Evolutionary conservation across 2,888 invertebrate species (phyloP), one percentile per base, ranked within the genome.

Genomic region (Macrosiphum euphorbiae): DNA sequence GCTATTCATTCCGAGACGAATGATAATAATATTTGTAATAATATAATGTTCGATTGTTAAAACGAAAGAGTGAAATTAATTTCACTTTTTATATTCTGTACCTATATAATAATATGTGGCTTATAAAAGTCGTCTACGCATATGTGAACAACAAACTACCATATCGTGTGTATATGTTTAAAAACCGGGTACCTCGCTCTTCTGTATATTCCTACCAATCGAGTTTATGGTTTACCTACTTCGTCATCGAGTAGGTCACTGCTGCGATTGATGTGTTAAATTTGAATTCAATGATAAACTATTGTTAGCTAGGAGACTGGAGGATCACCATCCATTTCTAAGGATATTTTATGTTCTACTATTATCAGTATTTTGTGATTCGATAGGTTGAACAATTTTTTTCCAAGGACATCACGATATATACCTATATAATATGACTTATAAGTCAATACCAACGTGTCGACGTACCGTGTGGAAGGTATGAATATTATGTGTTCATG

Each of bases 1-100:
- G 41, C 88, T 35, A 58, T 88, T 88, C 88, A 55, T 88, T 55
- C 88, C 55, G 41, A 58, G 88, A 88, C 88, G 55, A 55, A 88
- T 41, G 50, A 41, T 55, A 55, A 55, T 55, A 55, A 26, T 44
- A 44, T 88, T 55, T 52, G 26, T 55, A 55, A 47, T 55, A 55
- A 4, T 44, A 44, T n/a, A n/a, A n/a, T 52, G 52, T 88, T 55
- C 28, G 28, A 55, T 26, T 55, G 88, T 88, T 55, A 55, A 41
- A 41, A 26, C 41, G 26, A 55, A 55, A 58, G 55, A 41, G 50
- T 55, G 55, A 88, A 88, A 55, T 41, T 13, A 35, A 88, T 58
- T 88, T 88, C 55, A 88, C 55, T 88, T 88, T 88, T 55, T 41
- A 88, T 41, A 28, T n/a, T 20, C 20, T 35, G 4, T 3, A n/a